Evolutionary conservation across 1,140 invertebrate species (phyloP), one percentile per base, ranked within the genome.

Genomic region (Muscidifurax raptorellus): DNA sequence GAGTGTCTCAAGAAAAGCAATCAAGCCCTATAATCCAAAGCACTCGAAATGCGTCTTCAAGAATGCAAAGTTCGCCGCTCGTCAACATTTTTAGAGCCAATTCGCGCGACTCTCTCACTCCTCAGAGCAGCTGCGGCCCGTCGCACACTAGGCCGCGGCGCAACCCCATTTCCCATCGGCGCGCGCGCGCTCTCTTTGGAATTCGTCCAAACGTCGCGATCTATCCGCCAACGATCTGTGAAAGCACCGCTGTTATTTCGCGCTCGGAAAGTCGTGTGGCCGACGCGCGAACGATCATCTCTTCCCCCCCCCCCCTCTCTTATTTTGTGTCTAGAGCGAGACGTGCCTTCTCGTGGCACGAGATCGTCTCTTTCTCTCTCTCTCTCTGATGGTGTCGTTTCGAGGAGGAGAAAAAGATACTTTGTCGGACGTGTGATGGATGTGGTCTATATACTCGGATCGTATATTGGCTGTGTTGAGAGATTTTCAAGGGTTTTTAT

Each of bases 221-320:
- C 74, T 47, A 32, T 15, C 74, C 74, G 74, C 40, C 74, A 76
- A 76, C 74, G 74, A 76, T 36, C 36, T 76, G 74, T 47, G 74
- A 76, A 47, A 76, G 74, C 44, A 36, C 44, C 74, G 74, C 30
- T 32, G 71, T 74, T 74, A 74, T 74, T 74, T 74, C 32, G 71
- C 71, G 71, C 71, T 36, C 13, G 30, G 52, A 32, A 74, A n/a
- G 71, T 36, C 74, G 10, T 47, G 74, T 40, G 40, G 6, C 15
- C 28, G 32, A 74, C 30, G 71, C 32, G 71, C 71, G 28, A 74
- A 40, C 32, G 66, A 69, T 69, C 66, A 69, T 69, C 66, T 69
- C 66, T 12, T 3, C n/a, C 64, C 44, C 1, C 44, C 44, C 36
- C 44, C 25, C n/a, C n/a, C n/a, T 22, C n/a, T 22, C 5, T 66